Evolutionary conservation across 2,113 vertebrate species (phyloP).

Genomic region (Crotalus tigris): DNA sequence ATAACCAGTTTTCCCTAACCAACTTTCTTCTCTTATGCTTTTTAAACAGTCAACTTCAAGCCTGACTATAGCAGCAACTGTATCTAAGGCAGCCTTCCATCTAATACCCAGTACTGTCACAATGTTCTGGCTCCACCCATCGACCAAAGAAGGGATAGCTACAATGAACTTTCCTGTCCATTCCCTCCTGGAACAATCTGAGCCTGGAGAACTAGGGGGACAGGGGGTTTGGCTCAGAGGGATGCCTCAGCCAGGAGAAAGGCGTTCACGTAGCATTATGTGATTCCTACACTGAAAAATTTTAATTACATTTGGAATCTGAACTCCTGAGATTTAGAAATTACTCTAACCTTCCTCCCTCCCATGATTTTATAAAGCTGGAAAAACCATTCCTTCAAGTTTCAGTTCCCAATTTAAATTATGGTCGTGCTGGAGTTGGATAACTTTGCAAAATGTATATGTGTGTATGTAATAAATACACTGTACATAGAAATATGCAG

Average conservation of each 20-base stretch:
- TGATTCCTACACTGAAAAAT: neutral
- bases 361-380: neutral
- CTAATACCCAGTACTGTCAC: neutral
- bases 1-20: neutral
- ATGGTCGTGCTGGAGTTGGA: neutral
- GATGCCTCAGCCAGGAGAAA: neutral
- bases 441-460: neutral
- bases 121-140: neutral
- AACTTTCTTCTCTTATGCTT: neutral
- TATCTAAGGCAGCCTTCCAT: neutral
- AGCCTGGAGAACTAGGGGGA: neutral
- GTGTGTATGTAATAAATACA: neutral
- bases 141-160: neutral
- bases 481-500: neutral
- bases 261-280: neutral
- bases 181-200: neutral
- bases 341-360: neutral
- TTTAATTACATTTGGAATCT: neutral
- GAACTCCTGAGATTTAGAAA: neutral
- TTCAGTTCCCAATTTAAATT: neutral
- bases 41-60: neutral
- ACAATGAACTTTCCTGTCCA: neutral
- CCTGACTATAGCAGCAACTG: neutral
- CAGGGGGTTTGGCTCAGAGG: neutral
- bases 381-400: neutral